These are phyloP conservation scores for Silurus asotus DNA, from an alignment of 2,113 vertebrate genomes.

Conservation along the genomic window DNA sequence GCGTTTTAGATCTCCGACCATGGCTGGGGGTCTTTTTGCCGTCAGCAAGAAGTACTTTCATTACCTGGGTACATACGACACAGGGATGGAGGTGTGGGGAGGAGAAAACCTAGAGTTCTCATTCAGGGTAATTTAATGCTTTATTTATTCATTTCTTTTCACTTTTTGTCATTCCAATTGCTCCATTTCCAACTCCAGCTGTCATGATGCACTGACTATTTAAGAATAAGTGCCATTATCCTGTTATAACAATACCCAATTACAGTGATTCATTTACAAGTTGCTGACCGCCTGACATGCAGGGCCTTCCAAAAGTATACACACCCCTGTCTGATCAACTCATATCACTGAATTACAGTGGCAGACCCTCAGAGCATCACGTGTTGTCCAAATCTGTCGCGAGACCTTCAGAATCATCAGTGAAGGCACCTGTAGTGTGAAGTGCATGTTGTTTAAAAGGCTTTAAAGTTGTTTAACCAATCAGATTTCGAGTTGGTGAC, in stretches of 20 bases:
- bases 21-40: constrained; percentile 97
- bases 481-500: no score
- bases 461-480: no score
- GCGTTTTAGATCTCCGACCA: constrained; percentile 90
- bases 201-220: neutral
- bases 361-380: no score
- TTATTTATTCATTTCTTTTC: no score
- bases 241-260: neutral
- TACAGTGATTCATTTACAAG: neutral
- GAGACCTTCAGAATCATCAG: no score
- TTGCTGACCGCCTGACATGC: neutral
- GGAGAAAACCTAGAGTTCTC: constrained; percentile 99
- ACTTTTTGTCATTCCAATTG: neutral
- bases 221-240: neutral
- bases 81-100: constrained; percentile 99
- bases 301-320: neutral
- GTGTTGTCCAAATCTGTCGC: no score
- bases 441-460: no score
- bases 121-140: constrained; percentile 84
- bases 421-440: no score
- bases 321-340: neutral
- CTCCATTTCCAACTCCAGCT: no score
- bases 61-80: constrained; percentile 96
- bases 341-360: neutral
- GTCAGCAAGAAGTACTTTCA: constrained; percentile 92